A percentile compares a stretch with the other conserved stretches of the same genome.
Evolutionary conservation across 2,888 invertebrate species (phyloP).

Genomic region (Hyposoter dolosus): DNA sequence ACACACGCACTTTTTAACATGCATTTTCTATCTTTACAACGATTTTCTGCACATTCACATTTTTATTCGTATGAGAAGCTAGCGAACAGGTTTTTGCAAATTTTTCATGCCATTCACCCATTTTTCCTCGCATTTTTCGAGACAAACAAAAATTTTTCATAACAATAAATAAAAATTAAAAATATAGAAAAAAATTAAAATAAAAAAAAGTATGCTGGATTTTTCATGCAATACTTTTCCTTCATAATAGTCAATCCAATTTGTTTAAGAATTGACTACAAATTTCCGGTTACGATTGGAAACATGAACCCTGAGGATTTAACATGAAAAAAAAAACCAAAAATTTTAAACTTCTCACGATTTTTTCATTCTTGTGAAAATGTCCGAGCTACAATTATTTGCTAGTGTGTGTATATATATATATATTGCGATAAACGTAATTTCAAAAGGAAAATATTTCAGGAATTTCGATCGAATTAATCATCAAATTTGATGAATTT

Average conservation of each 20-base stretch:
- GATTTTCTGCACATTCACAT: not conserved
- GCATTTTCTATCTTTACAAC: conserved; percentile 30
- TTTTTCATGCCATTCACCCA: not conserved
- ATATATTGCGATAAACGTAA: not conserved
- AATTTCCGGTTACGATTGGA: not conserved
- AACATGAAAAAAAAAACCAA: not conserved
- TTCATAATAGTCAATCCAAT: not conserved
- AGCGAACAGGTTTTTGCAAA: conserved; percentile 5
- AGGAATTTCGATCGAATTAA: not conserved
- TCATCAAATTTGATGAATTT: not conserved
- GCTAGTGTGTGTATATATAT: conserved; percentile 13
- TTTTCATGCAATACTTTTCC: no score
- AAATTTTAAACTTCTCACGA: conserved; percentile 7
- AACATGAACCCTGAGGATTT: not conserved
- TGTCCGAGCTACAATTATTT: conserved; percentile 36
- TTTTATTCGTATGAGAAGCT: not conserved
- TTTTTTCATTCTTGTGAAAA: conserved; percentile 43
- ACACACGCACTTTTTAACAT: conserved; percentile 60
- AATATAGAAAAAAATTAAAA: no score
- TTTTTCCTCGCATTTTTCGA: no score
- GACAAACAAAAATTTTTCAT: no score
- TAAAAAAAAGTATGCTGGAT: no score
- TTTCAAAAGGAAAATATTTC: not conserved
- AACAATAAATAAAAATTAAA: no score
- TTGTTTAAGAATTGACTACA: not conserved